Base-by-base conservation (phyloP, 35 echinoderm and acorn worm genomes). In the Apostichopus japonicus region DNA sequence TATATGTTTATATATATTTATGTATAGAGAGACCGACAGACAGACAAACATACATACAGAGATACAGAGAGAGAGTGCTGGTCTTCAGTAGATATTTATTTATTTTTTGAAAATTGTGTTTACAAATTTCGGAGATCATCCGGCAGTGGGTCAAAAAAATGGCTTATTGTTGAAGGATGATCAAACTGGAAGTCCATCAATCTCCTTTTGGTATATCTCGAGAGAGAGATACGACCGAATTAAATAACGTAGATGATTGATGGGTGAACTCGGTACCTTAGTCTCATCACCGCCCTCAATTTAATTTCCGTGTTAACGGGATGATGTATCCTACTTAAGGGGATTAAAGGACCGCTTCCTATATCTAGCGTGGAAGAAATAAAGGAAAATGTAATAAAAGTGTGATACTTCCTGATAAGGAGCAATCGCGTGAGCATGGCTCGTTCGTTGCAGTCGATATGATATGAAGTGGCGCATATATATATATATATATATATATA, bases 291-390 rank as follows among this genome's bases (percentile, higher is more conserved):
- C 86, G 72, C 86, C 61, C 22, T 11, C 59, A 13, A 89, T 51
- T 89, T 89, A 89, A 59, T 72, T 65, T 72, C 27, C 51, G 86
- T 89, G 59, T 44, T 89, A 89, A 75, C 67, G 51, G 62, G 8
- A 89, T 89, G 86, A 89, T 89, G 19, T n/a, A 72, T 89, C 72
- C 63, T 89, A 89, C 86, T 65, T 62, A 33, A 53, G 86, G 27
- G 86, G 86, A 72, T 89, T 65, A 89, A 75, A 13, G 24, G 6
- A 62, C 24, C 24, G 15, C 24, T 82, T 82, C 6, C 19, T n/a
- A 24, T 44, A 73, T 19, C 71, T 73, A 33, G 27, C 27, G 27
- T 33, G 27, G 71, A 73, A 19, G 17, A 73, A n/a, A n/a, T 73
- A 13, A 73, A 73, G 71, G 15, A 19, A 73, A n/a, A 73, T 6